Percentiles rank a stretch among this genome's conserved stretches.
phyloP scores from a whole-genome alignment of 1,140 invertebrate species.

The Zaprionus vittiger region DNA sequence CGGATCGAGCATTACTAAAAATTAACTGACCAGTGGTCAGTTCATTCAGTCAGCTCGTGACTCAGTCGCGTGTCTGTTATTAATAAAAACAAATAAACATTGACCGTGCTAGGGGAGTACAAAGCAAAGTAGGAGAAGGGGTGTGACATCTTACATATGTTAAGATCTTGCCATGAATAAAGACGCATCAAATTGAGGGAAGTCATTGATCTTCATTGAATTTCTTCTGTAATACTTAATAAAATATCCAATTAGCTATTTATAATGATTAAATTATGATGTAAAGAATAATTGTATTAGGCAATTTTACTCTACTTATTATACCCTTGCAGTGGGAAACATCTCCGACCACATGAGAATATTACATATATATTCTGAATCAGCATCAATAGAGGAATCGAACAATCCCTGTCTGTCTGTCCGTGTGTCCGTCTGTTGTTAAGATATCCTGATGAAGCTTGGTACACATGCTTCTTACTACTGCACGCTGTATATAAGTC shows the following conservation, averaged over 20 bases:
- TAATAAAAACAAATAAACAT: slow-evolving; percentile 77
- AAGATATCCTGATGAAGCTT: no score
- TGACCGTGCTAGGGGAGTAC: slow-evolving; percentile 53
- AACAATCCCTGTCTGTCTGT: no score
- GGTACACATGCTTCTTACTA: no score
- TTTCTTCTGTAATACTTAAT: neutral
- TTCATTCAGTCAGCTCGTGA: slow-evolving; percentile 21
- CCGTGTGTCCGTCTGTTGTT: no score
- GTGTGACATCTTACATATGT: slow-evolving; percentile 10
- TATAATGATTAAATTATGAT: no score
- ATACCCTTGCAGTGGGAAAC: no score
- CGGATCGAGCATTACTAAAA: slow-evolving; percentile 32
- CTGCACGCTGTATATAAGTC: no score
- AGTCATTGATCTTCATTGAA: slow-evolving; percentile 34
- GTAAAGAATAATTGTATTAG: neutral
- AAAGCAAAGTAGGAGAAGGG: slow-evolving; percentile 3
- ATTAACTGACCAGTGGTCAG: slow-evolving; percentile 75
- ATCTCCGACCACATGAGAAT: no score
- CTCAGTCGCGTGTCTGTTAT: slow-evolving; percentile 73
- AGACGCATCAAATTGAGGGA: slow-evolving; percentile 8
- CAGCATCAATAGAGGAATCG: no score
- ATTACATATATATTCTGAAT: no score
- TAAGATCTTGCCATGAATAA: neutral
- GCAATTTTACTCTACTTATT: neutral
- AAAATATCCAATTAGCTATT: neutral